Base-by-base conservation (phyloP, 2,797 vertebrate genomes). In the Pseudochirops corinnae region DNA sequence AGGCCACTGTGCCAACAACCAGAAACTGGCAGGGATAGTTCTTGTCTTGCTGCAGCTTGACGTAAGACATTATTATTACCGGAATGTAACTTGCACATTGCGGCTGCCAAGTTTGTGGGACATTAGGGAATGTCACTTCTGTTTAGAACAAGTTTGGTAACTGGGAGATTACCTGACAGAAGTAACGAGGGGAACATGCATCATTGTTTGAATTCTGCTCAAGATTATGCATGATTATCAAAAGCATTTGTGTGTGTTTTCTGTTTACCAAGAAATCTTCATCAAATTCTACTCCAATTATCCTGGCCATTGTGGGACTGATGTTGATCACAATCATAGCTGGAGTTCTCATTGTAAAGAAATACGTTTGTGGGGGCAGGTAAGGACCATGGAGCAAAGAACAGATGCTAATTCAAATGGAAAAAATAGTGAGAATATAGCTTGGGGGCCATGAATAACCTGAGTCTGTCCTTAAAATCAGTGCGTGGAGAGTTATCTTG, bases 311-410 rank as follows among this genome's bases (percentile, higher is more conserved):
- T 0, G 98, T 99, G 95, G 97, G 98, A 58, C 39, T 99, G 98
- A 98, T 99, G 98, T 98, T 99, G 92, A 92, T 99, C 97, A 98
- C 99, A 12, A 16, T 98, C 0, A 96, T 98, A 39, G 99, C 98
- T 0, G 99, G 99, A 7, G 98, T 99, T 26, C 11, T 99, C 91
- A 98, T 99, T 29, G 95, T 99, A 95, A 99, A 99, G 99, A 99
- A 99, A 98, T 99, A 99, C 0, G 98, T 99, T 98, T 99, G 99
- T 11, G 99, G 99, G 24, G 99, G 99, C 98, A 99, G 99, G 99
- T 99, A 95, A 98, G 99, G 97, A 91, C 9, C 9, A 0, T 52
- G 7, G 39, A 56, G 50, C 67, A 50, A 2, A 5, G 52, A 60
- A 55, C 0, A 93, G 90, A 82, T 62, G 31, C 91, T 55, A 55